Evolutionary conservation across 2,888 invertebrate genomes (phyloP).

Genomic region (Trichogramma evanescens): DNA sequence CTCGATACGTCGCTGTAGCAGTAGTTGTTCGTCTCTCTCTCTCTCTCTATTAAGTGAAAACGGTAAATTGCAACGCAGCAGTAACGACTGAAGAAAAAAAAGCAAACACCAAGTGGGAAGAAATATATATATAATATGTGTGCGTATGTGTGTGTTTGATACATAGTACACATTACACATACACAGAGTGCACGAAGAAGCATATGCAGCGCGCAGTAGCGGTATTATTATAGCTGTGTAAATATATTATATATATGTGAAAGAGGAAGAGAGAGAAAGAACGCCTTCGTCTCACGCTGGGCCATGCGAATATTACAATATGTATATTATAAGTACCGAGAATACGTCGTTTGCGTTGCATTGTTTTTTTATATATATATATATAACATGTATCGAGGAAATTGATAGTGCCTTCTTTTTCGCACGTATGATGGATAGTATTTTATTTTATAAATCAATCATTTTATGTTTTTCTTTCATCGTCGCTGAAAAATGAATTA

Average conservation of each 20-base stretch:
- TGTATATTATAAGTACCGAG: too few species aligned
- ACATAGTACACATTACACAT: too few species aligned
- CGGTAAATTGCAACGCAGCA: too few species aligned
- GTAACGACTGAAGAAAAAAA: too few species aligned
- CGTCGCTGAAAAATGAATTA: too few species aligned
- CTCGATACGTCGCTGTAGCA: too few species aligned
- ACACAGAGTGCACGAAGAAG: neutral
- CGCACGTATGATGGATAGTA: neutral
- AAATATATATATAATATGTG: too few species aligned
- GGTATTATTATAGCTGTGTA: neutral
- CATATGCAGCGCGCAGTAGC: neutral
- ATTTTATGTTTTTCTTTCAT: neutral
- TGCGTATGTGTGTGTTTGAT: too few species aligned
- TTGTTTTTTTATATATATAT: neutral
- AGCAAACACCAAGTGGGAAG: too few species aligned
- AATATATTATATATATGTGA: neutral
- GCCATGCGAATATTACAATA: conserved; percentile 5
- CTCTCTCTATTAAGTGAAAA: too few species aligned
- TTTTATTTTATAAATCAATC: neutral
- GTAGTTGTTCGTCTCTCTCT: too few species aligned
- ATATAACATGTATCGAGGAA: too few species aligned
- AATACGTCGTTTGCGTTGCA: conserved; percentile 5
- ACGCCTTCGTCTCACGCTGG: conserved; percentile 2
- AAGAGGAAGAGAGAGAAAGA: neutral
- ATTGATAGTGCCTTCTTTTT: neutral